phyloP scores from a whole-genome alignment of 2,888 invertebrate species.

The Julus scandinavius region DNA sequence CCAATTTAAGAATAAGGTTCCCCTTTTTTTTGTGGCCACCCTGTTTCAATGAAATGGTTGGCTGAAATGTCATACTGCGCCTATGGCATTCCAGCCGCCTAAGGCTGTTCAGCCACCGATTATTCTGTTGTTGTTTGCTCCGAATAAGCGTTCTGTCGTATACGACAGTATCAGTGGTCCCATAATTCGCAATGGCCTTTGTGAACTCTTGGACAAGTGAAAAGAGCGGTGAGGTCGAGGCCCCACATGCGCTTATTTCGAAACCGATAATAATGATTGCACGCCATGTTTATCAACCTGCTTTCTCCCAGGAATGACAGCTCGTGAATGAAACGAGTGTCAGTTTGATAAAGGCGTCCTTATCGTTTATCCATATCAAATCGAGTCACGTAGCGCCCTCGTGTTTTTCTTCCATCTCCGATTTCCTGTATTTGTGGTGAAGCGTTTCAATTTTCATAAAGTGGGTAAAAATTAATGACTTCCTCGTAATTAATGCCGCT shows the following conservation, averaged over 20 bases:
- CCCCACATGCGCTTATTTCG: neutral
- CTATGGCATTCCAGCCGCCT: no score
- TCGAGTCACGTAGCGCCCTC: conserved; percentile 21
- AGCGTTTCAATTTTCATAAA: conserved; percentile 14
- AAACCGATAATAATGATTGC: neutral
- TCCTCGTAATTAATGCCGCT: conserved; percentile 21
- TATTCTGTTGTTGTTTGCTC: no score
- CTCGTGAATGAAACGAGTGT: neutral
- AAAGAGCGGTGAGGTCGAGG: conserved; percentile 7
- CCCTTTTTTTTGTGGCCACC: no score
- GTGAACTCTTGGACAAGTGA: neutral
- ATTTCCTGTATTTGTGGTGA: conserved; percentile 10
- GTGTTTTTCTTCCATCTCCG: neutral
- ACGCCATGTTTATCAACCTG: neutral
- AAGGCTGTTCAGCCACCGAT: no score
- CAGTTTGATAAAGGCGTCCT: neutral
- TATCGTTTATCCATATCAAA: conserved; percentile 7
- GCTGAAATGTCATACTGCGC: no score
- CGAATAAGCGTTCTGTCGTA: no score
- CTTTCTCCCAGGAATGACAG: neutral
- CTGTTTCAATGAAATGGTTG: no score
- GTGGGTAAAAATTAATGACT: conserved; percentile 27
- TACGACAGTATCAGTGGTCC: no score
- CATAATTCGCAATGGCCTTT: no score
- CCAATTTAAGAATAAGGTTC: no score